Base-by-base conservation (phyloP, 2,888 invertebrate genomes). In the Synergus gifuensis region DNA sequence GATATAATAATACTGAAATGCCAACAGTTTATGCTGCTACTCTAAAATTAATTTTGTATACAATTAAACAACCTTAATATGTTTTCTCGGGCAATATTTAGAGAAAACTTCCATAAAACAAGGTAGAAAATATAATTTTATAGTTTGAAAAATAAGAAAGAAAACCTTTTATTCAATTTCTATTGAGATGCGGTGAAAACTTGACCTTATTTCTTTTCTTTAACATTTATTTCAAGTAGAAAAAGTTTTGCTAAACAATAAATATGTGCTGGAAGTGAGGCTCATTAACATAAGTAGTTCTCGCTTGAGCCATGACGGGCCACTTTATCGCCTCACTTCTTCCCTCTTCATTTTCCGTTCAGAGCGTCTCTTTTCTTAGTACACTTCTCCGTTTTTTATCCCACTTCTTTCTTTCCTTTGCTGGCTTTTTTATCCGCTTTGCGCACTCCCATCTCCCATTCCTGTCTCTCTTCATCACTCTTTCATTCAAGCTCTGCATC, bases 241-340 rank as follows among this genome's bases (percentile, higher is more conserved):
- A 5, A 46, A 67, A 46, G 46, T 67, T 67, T 22, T 67, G 46
- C 22, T 22, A 44, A 46, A 67, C 44, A 67, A 67, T 67, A 67
- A 46, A 67, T 46, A 46, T 5, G 18, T 67, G 44, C 67, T 42
- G 46, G 22, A 66, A 66, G 4, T 42, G 44, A 16, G 67, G 67
- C 67, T 67, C 67, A 67, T 67, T 67, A 67, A 46, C 67, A 67
- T 67, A 67, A 67, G 46, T 67, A 67, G 14, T 44, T 67, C 42
- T 67, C 44, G 44, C 46, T 67, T 67, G 67, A 46, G 67, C 18
- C 67, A 67, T 67, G 67, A 67, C 67, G 46, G 18, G 67, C 67
- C 67, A 67, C 67, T 67, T 67, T 44, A 66, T 66, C 66, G 66
- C 66, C 44, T 66, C 66, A 44, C 44, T 66, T 44, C 44, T 66